These are phyloP conservation scores for Silurus glanis DNA, from an alignment of 2,113 vertebrate species.

Conservation along the genomic window DNA sequence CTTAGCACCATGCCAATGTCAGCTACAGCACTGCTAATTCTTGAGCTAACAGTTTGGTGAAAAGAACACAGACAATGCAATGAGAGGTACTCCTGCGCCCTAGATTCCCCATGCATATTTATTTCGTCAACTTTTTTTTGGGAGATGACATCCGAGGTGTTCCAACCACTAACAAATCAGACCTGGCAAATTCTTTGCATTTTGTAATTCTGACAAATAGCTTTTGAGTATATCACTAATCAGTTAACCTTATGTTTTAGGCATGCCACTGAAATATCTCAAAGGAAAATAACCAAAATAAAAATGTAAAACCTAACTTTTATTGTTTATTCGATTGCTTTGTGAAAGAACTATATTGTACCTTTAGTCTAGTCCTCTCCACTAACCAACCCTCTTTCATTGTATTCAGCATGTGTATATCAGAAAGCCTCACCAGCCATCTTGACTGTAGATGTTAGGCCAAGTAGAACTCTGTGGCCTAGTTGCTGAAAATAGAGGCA, in stretches of 20 bases:
- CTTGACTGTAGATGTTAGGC: neutral
- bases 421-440: neutral
- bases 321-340: neutral
- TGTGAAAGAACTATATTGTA: too few species aligned
- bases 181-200: neutral
- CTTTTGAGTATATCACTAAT: neutral
- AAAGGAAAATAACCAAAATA: neutral
- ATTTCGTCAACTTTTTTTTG: neutral
- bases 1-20: conserved; percentile 61
- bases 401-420: neutral
- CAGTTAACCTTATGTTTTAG: neutral
- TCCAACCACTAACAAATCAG: neutral
- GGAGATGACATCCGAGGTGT: neutral
- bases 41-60: neutral
- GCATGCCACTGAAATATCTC: neutral
- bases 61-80: too few species aligned
- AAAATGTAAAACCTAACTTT: neutral
- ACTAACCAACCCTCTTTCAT: neutral
- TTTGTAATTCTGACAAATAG: neutral
- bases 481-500: neutral
- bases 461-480: conserved; percentile 1
- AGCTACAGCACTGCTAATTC: neutral
- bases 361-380: neutral
- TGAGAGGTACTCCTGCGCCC: too few species aligned
- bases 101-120: too few species aligned